Conservation (phyloP, 2,797 vertebrate species). For the Odontamblyopus rebecca region DNA sequence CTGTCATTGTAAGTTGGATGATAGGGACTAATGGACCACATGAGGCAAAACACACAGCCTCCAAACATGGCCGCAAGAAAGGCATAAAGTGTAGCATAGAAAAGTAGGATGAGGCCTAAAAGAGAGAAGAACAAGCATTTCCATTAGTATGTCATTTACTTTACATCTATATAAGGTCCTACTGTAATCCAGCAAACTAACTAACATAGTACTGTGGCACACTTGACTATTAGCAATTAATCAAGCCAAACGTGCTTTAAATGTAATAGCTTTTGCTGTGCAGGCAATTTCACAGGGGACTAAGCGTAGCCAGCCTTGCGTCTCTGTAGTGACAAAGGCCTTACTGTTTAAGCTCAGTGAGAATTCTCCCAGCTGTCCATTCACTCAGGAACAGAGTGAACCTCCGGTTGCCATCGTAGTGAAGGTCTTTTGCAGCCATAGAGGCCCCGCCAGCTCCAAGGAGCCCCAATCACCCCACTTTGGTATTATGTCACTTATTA, state of each 20-base stretch:
- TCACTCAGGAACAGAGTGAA: constrained; percentile 85
- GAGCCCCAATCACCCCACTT: constrained; percentile 79
- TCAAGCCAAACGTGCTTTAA: constrained; percentile 69
- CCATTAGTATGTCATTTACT: not conserved
- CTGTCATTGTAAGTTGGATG: constrained; percentile 89
- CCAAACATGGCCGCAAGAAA: constrained; percentile 95
- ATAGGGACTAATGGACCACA: constrained; percentile 93
- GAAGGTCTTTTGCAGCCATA: constrained; percentile 80
- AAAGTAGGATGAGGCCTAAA: constrained; percentile 90
- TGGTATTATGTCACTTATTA: constrained; percentile 78
- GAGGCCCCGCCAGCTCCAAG: constrained; percentile 79
- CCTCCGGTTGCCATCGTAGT: constrained; percentile 86
- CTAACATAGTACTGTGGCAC: constrained; percentile 36
- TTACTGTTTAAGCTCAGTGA: constrained; percentile 85
- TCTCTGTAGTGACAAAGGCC: constrained; percentile 79
- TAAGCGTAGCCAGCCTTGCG: constrained; percentile 75
- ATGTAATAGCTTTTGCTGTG: constrained; percentile 77
- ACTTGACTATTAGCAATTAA: constrained; percentile 73
- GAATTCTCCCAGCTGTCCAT: constrained; percentile 85
- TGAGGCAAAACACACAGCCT: constrained; percentile 89
- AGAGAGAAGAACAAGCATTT: constrained; percentile 22
- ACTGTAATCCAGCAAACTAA: constrained; percentile 20
- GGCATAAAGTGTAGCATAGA: constrained; percentile 90
- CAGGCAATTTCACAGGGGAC: constrained; percentile 75
- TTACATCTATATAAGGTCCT: not conserved